These are phyloP conservation scores for Spatulosminthurus flaviceps DNA, from an alignment of 2,888 invertebrate genomes.

Conservation along the genomic window DNA sequence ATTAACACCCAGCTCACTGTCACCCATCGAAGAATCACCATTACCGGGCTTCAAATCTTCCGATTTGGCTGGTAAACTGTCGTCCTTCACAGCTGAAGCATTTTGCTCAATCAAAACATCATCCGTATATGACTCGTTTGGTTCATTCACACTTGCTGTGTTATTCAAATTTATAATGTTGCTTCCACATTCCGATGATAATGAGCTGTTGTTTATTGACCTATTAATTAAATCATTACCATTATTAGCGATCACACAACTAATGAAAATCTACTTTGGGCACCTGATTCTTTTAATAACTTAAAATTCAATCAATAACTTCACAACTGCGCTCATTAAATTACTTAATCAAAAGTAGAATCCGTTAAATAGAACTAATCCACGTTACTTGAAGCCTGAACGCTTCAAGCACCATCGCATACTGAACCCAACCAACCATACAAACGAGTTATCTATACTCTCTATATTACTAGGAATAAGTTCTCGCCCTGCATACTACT, in stretches of 20 bases:
- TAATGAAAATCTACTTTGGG: too few relatives aligned
- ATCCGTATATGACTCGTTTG: conserved; percentile 50
- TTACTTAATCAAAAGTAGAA: too few relatives aligned
- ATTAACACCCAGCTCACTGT: conserved; percentile 10
- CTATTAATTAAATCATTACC: neutral
- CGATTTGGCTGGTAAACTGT: neutral
- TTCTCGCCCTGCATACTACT: too few relatives aligned
- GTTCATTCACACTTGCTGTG: conserved; percentile 31
- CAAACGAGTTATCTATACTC: too few relatives aligned
- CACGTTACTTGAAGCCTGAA: too few relatives aligned
- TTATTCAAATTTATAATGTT: conserved; percentile 24
- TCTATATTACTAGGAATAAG: too few relatives aligned
- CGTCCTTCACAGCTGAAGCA: conserved; percentile 13
- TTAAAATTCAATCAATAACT: too few relatives aligned
- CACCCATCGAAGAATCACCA: conserved; percentile 33
- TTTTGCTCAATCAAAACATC: conserved; percentile 35
- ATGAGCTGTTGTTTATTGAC: conserved; percentile 22
- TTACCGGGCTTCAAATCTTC: conserved; percentile 13
- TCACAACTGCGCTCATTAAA: too few relatives aligned
- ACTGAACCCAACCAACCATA: too few relatives aligned
- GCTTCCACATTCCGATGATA: conserved; percentile 9
- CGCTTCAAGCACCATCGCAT: too few relatives aligned
- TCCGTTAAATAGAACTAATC: too few relatives aligned
- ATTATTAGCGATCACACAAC: neutral
- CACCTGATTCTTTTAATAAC: too few relatives aligned